Base-by-base conservation (phyloP, 2,888 invertebrate genomes). In the Cheilosia vernalis region DNA sequence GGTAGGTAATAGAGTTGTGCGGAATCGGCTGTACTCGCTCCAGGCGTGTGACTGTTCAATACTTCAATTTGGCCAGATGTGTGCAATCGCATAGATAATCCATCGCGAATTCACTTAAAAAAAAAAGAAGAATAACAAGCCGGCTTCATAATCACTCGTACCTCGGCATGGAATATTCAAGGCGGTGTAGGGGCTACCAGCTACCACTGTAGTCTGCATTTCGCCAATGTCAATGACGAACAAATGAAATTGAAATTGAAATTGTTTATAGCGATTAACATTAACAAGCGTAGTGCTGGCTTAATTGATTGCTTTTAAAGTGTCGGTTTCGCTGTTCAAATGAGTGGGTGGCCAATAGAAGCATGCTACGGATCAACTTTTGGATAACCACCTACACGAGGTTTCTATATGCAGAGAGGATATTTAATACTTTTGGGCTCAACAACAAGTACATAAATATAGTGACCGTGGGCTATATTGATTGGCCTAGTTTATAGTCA, bases 171-270 rank as follows among this genome's bases (percentile, higher is more conserved):
- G 51, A 17, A 27, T 27, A 7, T 27, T 5, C 24, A 27, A 27
- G 4, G 27, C 13, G n/a, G 56, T 13, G 6, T 24, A 10, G 7
- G 4, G n/a, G n/a, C n/a, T 24, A 10, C 17, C 9, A 30, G 58
- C 49, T 13, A 37, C 10, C 19, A 19, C 24, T 13, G 4, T 24
- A 5, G 33, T 30, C 30, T 2, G 21, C 2, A 21, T 7, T 19
- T 40, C 21, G 49, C 56, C 81, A 81, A 76, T 76, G 81, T 81
- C 76, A 81, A 81, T 76, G 76, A 37, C 61, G 60, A 55, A 21
- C 42, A 60, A 67, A 74, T 63, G 63, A 74, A 80, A 79, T 33
- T 21, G 70, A 78, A 70, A 72, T 9, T 33, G 37, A 37, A 37
- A 37, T 73, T 66, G 66, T 73, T 74, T 63, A 80, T 61, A 47